Conservation (phyloP, 2,888 invertebrate species). For the Drosophila barbarae region DNA sequence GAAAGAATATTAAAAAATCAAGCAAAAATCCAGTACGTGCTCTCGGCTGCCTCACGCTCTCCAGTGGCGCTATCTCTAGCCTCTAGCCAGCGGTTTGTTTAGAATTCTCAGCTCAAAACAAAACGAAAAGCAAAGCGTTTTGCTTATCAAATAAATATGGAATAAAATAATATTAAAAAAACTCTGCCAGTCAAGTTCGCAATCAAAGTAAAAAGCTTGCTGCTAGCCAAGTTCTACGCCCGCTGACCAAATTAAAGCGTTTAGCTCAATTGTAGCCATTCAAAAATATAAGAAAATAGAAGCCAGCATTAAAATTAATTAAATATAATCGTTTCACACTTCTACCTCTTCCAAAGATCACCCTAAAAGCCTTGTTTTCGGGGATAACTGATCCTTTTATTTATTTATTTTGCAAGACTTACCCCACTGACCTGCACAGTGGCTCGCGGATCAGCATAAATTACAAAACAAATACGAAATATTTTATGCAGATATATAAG, state of each 20-base stretch:
- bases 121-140: conserved; percentile 13
- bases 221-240: conserved; percentile 23
- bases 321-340: background rate
- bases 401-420: background rate
- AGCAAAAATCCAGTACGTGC: conserved; percentile 46
- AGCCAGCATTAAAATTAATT: background rate
- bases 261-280: background rate
- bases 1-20: conserved; percentile 1
- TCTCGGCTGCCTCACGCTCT: conserved; percentile 6
- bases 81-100: conserved; percentile 31
- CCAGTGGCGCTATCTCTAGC: conserved; percentile 25
- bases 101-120: conserved; percentile 51
- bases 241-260: conserved; percentile 18
- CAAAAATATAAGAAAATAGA: background rate
- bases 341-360: background rate
- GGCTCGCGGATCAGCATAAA: conserved; percentile 1
- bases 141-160: conserved; percentile 25
- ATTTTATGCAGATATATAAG: background rate
- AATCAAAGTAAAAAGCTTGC: conserved; percentile 47
- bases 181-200: conserved; percentile 50
- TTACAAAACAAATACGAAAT: background rate
- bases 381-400: background rate
- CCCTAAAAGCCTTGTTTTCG: background rate
- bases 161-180: background rate
- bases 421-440: conserved; percentile 23